These are phyloP conservation scores for Theretra japonica DNA, from an alignment of 2,888 invertebrate genomes.

Conservation along the genomic window DNA sequence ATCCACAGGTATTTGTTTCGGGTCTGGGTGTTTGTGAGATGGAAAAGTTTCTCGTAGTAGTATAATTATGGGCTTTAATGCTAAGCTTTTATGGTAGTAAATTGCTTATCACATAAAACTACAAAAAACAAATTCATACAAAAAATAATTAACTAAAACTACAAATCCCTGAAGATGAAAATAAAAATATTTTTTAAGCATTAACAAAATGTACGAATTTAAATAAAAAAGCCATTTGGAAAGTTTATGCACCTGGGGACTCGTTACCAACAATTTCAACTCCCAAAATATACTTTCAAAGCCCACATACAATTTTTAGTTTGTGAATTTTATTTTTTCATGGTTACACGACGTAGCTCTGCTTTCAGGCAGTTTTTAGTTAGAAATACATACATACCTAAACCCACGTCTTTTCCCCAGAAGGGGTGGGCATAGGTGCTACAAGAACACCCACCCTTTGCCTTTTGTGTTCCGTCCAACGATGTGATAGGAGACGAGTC, in stretches of 20 bases:
- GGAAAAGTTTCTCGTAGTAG: too few species aligned
- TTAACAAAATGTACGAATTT: conserved; percentile 5
- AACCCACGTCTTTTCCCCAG: too few species aligned
- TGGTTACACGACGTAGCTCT: not conserved
- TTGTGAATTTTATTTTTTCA: not conserved
- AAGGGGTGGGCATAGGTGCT: too few species aligned
- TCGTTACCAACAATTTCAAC: conserved; percentile 7
- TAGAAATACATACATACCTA: too few species aligned
- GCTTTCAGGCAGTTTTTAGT: too few species aligned
- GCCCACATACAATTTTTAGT: conserved; percentile 2
- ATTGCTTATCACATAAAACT: not conserved
- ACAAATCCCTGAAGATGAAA: not conserved
- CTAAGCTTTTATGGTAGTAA: too few species aligned
- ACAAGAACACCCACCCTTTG: too few species aligned
- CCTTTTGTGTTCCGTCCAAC: too few species aligned
- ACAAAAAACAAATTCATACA: not conserved
- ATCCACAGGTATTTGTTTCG: too few species aligned
- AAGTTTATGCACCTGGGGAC: not conserved
- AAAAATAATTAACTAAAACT: not conserved
- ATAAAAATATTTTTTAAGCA: not conserved
- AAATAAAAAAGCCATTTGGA: conserved; percentile 15
- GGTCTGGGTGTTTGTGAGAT: too few species aligned
- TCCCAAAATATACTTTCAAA: not conserved
- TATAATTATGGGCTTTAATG: too few species aligned
- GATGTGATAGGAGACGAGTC: too few species aligned